Conservation (phyloP, 2,888 invertebrate species). For the Orthosia gothica region DNA sequence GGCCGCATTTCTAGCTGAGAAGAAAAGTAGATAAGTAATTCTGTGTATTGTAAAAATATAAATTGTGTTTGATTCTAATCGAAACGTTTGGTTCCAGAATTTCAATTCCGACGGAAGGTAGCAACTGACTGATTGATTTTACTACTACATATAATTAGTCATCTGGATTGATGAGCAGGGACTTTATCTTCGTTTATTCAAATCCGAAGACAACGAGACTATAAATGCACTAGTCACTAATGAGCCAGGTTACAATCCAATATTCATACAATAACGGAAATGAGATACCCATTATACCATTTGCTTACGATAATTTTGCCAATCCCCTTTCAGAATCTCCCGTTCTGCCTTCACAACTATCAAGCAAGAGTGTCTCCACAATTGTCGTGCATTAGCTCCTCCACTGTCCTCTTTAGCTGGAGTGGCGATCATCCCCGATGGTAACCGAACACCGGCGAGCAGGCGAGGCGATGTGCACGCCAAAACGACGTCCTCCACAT, state of each 20-base stretch:
- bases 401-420: constrained; percentile 44
- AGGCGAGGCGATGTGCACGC: constrained; percentile 67
- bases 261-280: not conserved
- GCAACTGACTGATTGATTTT: not conserved
- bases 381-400: constrained; percentile 59
- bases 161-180: not conserved
- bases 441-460: constrained; percentile 74
- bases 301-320: not conserved
- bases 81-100: not conserved
- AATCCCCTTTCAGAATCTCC: not conserved
- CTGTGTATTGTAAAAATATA: too few relatives aligned
- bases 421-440: constrained; percentile 55
- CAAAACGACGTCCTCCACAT: constrained; percentile 82
- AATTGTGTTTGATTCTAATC: not conserved
- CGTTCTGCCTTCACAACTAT: not conserved
- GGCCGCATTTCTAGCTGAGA: not conserved
- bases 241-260: not conserved
- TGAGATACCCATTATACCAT: not conserved
- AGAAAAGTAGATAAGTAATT: not conserved
- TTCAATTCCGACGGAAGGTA: not conserved
- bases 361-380: constrained; percentile 30
- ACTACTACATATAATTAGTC: too few relatives aligned
- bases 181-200: not conserved
- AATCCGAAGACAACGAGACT: too few relatives aligned
- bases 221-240: not conserved